Evolutionary conservation across 2,888 invertebrate species (phyloP).

Genomic region (Drosophila quinaria): DNA sequence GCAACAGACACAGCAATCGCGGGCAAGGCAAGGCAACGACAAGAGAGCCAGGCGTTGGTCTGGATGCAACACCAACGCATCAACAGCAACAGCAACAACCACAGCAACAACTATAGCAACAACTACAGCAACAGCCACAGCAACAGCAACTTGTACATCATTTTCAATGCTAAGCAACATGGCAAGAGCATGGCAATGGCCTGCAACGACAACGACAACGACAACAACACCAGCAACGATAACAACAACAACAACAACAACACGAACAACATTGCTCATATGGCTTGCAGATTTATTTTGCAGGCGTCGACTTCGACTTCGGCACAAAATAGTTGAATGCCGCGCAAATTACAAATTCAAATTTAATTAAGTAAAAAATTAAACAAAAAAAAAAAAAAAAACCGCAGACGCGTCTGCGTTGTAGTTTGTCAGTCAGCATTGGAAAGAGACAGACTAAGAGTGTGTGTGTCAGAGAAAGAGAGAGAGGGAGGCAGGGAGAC

Average conservation of each 20-base stretch:
- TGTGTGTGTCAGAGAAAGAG: not conserved
- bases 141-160: constrained; percentile 79
- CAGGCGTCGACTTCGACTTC: constrained; percentile 58
- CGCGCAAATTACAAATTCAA: constrained; percentile 79
- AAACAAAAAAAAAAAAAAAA: constrained; percentile 58
- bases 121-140: constrained; percentile 39
- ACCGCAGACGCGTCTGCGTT: constrained; percentile 75
- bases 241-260: constrained; percentile 35
- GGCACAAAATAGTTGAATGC: constrained; percentile 64
- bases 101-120: constrained; percentile 45
- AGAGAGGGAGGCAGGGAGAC: constrained; percentile 4
- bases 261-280: constrained; percentile 63
- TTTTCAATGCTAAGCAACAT: constrained; percentile 81
- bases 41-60: constrained; percentile 49
- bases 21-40: constrained; percentile 6
- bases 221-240: constrained; percentile 29
- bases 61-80: constrained; percentile 78
- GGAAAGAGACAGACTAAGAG: not conserved
- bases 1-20: constrained; percentile 9
- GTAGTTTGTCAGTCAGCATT: constrained; percentile 69
- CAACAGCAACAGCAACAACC: constrained; percentile 47
- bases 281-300: constrained; percentile 76
- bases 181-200: constrained; percentile 69
- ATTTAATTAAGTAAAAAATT: constrained; percentile 81
- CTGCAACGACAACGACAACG: constrained; percentile 59